phyloP scores from a whole-genome alignment of 2,113 vertebrate genomes.

The Marmota monax region DNA sequence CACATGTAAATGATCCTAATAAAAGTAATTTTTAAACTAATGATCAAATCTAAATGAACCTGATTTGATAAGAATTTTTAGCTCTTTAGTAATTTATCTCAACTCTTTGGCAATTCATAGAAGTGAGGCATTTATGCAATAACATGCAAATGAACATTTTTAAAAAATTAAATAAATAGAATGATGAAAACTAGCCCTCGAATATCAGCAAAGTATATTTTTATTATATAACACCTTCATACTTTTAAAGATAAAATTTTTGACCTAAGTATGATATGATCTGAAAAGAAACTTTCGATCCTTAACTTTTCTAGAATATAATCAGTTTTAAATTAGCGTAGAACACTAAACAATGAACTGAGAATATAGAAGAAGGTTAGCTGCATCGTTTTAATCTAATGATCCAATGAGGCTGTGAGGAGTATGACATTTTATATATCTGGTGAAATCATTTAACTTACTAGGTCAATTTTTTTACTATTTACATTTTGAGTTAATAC shows the following conservation, averaged over 20 bases:
- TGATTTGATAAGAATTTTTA: not conserved
- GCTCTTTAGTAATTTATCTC: not conserved
- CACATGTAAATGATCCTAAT: not conserved
- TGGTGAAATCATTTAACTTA: conserved; percentile 11
- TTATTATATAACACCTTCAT: not conserved
- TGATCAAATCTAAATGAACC: not conserved
- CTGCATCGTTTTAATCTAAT: not conserved
- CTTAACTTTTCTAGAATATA: not conserved
- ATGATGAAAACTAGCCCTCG: not conserved
- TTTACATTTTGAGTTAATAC: conserved; percentile 46
- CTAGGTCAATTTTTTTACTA: not conserved
- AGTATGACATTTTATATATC: not conserved
- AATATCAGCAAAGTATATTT: not conserved
- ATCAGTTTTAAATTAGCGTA: not conserved
- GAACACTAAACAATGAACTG: not conserved
- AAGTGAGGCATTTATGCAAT: not conserved
- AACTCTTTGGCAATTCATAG: not conserved
- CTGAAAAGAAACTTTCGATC: not conserved
- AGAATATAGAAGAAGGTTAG: not conserved
- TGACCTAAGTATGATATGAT: not conserved
- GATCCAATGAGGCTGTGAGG: not conserved
- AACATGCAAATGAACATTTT: not conserved
- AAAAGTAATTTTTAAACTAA: not conserved
- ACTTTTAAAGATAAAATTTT: not conserved
- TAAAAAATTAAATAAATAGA: conserved; percentile 20